These are phyloP conservation scores for Scaptomyza graminum DNA, from an alignment of 1,140 invertebrate genomes.

Conservation along the genomic window DNA sequence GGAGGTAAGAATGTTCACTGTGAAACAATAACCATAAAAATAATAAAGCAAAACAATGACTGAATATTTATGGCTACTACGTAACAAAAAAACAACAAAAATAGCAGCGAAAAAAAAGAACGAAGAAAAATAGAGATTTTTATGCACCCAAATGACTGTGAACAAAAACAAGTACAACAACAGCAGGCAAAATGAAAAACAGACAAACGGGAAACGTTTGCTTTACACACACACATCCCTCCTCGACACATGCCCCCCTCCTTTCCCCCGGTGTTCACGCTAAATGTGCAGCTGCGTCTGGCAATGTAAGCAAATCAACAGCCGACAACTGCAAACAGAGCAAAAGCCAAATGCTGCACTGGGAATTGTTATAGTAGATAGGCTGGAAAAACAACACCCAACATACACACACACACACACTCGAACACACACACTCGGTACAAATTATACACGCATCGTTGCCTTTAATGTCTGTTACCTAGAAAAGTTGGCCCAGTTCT, in stretches of 20 bases:
- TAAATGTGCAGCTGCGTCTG: constrained; percentile 70
- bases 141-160: constrained; percentile 72
- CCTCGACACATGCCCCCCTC: background rate
- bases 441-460: constrained; percentile 44
- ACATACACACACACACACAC: constrained; percentile 22
- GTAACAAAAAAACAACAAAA: constrained; percentile 7
- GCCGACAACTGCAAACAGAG: constrained; percentile 52
- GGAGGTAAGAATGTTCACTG: constrained; percentile 16
- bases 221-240: constrained; percentile 14
- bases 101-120: constrained; percentile 6
- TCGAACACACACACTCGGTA: constrained; percentile 15
- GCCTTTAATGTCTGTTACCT: constrained; percentile 43
- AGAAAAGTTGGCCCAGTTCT: constrained; percentile 49
- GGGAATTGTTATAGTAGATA: constrained; percentile 55
- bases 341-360: constrained; percentile 67
- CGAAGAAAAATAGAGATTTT: constrained; percentile 49
- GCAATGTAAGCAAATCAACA: constrained; percentile 75
- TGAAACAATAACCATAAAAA: constrained; percentile 81
- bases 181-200: constrained; percentile 4
- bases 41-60: constrained; percentile 81
- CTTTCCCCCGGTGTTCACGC: background rate
- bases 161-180: constrained; percentile 46
- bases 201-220: constrained; percentile 31
- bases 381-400: constrained; percentile 20
- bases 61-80: constrained; percentile 74